Evolutionary conservation across 2,888 invertebrate species (phyloP).

Genomic region (Phrixothrix hirtus): DNA sequence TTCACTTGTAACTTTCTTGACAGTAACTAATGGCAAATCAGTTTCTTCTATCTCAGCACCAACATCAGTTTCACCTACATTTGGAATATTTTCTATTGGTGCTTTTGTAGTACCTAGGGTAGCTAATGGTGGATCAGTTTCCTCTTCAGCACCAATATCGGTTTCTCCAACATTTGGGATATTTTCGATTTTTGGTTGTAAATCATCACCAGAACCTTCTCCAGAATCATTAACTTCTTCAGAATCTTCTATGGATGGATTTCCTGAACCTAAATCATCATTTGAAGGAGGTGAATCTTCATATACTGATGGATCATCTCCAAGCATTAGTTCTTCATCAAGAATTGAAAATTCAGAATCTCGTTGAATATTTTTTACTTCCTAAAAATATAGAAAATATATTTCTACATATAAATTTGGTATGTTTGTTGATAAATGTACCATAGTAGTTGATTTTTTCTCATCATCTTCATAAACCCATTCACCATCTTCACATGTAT

Average conservation of each 20-base stretch:
- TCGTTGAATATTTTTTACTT: slow-evolving; percentile 11
- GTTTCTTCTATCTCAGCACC: slow-evolving; percentile 2
- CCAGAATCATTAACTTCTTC: slow-evolving; percentile 35
- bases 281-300: background rate
- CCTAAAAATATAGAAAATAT: background rate
- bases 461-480: slow-evolving; percentile 55
- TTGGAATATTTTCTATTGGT: background rate
- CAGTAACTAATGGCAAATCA: background rate
- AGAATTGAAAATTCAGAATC: slow-evolving; percentile 3
- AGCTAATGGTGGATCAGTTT: slow-evolving; percentile 6
- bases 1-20: background rate
- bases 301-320: slow-evolving; percentile 16
- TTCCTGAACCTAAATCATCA: background rate
- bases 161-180: slow-evolving; percentile 13
- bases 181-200: slow-evolving; percentile 6
- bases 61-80: background rate
- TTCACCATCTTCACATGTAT: slow-evolving; percentile 61
- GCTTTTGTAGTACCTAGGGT: slow-evolving; percentile 7
- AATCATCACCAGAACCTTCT: slow-evolving; percentile 36
- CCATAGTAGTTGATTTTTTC: slow-evolving; percentile 5
- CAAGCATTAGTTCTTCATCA: slow-evolving; percentile 20
- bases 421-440: too few species aligned
- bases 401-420: background rate
- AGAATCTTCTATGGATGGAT: too few species aligned
- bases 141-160: slow-evolving; percentile 15